Conservation (phyloP, 2,113 vertebrate species). For the Suncus etruscus region DNA sequence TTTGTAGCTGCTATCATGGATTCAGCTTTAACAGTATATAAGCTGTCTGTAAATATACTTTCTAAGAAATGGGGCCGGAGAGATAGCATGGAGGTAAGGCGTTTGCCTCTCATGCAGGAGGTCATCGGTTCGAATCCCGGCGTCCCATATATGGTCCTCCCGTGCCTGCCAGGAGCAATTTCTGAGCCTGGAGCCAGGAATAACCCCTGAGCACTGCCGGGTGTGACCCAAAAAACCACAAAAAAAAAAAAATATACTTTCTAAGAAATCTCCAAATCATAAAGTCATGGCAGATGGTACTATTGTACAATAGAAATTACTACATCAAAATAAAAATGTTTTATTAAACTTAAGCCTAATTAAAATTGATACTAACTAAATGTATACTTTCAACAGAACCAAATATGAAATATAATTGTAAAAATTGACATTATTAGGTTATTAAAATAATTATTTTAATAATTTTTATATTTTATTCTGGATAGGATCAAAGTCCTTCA, state of each 20-base stretch:
- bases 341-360: constrained; percentile 59
- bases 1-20: not conserved
- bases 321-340: constrained; percentile 34
- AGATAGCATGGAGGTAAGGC: no score
- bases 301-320: constrained; percentile 54
- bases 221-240: no score
- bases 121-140: no score
- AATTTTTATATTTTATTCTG: constrained; percentile 33
- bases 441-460: constrained; percentile 36
- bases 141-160: no score
- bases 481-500: not conserved
- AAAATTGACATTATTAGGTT: not conserved
- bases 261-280: constrained; percentile 55
- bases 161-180: no score
- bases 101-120: no score
- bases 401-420: not conserved
- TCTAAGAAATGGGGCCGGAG: constrained; percentile 64
- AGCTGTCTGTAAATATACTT: constrained; percentile 62
- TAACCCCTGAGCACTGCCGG: no score
- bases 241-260: constrained; percentile 66
- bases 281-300: constrained; percentile 66
- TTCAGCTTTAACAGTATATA: constrained; percentile 65
- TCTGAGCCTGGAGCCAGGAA: no score
- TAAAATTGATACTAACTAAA: not conserved
- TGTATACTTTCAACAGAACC: not conserved